Evolutionary conservation across 2,888 invertebrate genomes (phyloP).

Genomic region (Melanostoma scalare): DNA sequence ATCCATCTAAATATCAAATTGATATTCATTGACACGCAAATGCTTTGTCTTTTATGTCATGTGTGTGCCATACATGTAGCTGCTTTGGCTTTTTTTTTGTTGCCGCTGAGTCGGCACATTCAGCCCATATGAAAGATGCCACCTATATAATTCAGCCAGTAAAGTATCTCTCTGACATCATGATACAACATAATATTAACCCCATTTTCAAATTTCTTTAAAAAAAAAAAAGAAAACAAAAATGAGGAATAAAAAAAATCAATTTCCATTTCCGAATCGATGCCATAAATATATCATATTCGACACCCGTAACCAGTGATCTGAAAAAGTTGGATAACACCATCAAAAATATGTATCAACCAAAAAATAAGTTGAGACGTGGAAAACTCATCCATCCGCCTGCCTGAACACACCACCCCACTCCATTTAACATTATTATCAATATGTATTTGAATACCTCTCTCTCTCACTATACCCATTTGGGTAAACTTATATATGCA

Average conservation of each 20-base stretch:
- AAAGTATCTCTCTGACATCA: slow-evolving; percentile 47
- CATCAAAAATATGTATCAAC: slow-evolving; percentile 23
- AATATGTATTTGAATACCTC: slow-evolving; percentile 8
- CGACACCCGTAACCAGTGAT: slow-evolving; percentile 54
- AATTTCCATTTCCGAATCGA: slow-evolving; percentile 61
- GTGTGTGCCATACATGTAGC: slow-evolving; percentile 10
- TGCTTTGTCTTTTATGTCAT: slow-evolving; percentile 50
- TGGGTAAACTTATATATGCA: slow-evolving; percentile 32
- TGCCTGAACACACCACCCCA: slow-evolving; percentile 41
- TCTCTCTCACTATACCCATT: not conserved
- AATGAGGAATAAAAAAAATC: slow-evolving; percentile 35
- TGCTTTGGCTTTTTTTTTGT: slow-evolving; percentile 13
- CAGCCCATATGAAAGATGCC: slow-evolving; percentile 29
- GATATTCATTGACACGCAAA: slow-evolving; percentile 66
- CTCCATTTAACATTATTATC: slow-evolving; percentile 55
- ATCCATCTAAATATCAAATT: slow-evolving; percentile 55
- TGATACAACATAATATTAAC: slow-evolving; percentile 61
- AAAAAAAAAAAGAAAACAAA: not conserved
- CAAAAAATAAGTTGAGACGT: slow-evolving; percentile 38
- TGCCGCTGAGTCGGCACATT: slow-evolving; percentile 41
- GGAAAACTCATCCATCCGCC: slow-evolving; percentile 50
- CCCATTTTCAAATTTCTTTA: slow-evolving; percentile 45
- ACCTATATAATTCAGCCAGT: slow-evolving; percentile 44
- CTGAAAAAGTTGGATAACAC: slow-evolving; percentile 62
- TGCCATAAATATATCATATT: slow-evolving; percentile 62